Conservation (phyloP, 2,113 vertebrate species). For the Cyprinodon variegatus region DNA sequence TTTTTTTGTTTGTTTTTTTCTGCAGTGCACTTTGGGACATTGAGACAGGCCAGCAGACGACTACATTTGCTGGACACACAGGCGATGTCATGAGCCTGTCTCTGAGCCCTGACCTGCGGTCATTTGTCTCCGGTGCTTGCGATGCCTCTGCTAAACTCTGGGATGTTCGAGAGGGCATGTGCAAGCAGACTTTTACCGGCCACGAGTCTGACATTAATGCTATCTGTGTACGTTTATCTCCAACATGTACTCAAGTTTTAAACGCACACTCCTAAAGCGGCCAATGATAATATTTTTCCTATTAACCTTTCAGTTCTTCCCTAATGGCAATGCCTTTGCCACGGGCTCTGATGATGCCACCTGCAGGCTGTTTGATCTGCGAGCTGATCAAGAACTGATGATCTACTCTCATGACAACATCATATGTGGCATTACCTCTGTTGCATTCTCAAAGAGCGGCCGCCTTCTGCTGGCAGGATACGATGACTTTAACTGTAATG, state of each 20-base stretch:
- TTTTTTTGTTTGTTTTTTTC: background rate
- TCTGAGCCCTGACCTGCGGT: conserved; percentile 92
- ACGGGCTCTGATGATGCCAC: conserved; percentile 98
- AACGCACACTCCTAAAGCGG: background rate
- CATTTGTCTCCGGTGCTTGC: conserved; percentile 98
- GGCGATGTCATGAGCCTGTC: conserved; percentile 99
- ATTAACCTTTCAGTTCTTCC: conserved; percentile 87
- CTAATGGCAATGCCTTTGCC: conserved; percentile 98
- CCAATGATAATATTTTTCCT: background rate
- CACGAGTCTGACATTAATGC: conserved; percentile 99
- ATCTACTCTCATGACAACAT: conserved; percentile 99
- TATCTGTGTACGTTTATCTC: conserved; percentile 89
- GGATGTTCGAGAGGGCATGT: conserved; percentile 99
- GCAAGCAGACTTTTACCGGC: conserved; percentile 98
- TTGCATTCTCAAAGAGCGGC: conserved; percentile 98
- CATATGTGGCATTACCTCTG: conserved; percentile 99
- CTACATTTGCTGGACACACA: conserved; percentile 97
- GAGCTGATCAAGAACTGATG: conserved; percentile 99
- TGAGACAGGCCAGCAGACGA: conserved; percentile 99
- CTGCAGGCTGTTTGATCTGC: conserved; percentile 97
- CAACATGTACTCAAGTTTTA: background rate
- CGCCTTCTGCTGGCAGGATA: conserved; percentile 97
- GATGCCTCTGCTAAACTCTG: conserved; percentile 99
- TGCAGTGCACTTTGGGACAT: conserved; percentile 98
- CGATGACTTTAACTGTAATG: conserved; percentile 99